Percentiles rank a stretch among this genome's conserved stretches.
These are phyloP conservation scores for Delia radicum DNA, from an alignment of 1,140 invertebrate genomes.

Conservation along the genomic window DNA sequence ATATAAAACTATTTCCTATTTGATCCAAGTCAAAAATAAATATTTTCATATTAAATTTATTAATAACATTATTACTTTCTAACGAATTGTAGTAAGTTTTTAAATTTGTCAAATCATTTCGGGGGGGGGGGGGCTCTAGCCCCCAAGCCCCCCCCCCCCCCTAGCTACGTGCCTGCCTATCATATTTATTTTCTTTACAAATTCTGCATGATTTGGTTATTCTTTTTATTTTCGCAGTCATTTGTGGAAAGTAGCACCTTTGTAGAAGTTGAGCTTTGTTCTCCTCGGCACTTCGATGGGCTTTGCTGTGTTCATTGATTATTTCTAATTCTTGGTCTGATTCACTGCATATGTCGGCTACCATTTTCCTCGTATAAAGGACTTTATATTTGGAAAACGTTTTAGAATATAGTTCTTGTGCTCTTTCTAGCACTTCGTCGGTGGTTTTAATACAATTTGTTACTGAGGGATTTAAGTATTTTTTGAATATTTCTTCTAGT, in stretches of 20 bases:
- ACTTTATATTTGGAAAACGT: constrained; percentile 29
- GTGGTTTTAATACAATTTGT: constrained; percentile 28
- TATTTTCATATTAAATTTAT: too few relatives aligned
- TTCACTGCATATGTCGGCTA: constrained; percentile 27
- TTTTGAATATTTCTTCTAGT: constrained; percentile 27
- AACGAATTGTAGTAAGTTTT: too few relatives aligned
- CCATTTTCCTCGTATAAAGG: constrained; percentile 20
- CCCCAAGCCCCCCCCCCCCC: too few relatives aligned
- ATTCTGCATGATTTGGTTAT: too few relatives aligned
- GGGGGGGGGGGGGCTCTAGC: too few relatives aligned
- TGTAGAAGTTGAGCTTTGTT: constrained; percentile 30
- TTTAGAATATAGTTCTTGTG: constrained; percentile 30
- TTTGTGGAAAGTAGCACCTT: constrained; percentile 30
- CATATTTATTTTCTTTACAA: constrained; percentile 31
- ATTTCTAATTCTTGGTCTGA: constrained; percentile 27
- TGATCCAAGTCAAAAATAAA: too few relatives aligned
- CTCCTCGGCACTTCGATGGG: background rate
- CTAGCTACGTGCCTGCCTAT: too few relatives aligned
- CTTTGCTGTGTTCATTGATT: background rate
- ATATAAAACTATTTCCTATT: too few relatives aligned
- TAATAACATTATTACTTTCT: too few relatives aligned
- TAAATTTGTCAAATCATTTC: too few relatives aligned
- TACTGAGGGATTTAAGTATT: constrained; percentile 27
- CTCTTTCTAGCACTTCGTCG: constrained; percentile 27
- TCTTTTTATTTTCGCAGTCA: too few relatives aligned